phyloP scores from a whole-genome alignment of 2,113 vertebrate species.

The Brevimyrus niger region DNA sequence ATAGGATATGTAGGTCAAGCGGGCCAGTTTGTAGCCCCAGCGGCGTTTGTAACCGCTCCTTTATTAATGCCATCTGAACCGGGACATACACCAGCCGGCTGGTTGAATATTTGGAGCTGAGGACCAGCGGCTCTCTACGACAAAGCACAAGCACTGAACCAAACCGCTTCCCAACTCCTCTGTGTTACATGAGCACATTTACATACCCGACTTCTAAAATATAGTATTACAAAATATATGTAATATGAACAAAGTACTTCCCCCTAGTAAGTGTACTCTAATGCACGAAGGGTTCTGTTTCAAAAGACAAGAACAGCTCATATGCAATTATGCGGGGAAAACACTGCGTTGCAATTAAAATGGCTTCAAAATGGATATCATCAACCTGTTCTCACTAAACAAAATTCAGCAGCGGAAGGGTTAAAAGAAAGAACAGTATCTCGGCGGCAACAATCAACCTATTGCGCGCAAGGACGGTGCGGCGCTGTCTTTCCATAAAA shows the following conservation, averaged over 20 bases:
- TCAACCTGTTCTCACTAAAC: neutral
- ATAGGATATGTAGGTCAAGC: conserved; percentile 18
- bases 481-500: conserved; percentile 66
- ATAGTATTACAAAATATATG: neutral
- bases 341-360: neutral
- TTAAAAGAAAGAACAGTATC: conserved; percentile 52
- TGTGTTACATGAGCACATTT: neutral
- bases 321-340: neutral
- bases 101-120: neutral
- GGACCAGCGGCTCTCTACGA: neutral
- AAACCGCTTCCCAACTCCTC: neutral
- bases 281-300: neutral
- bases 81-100: neutral
- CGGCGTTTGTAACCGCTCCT: neutral
- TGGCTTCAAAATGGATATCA: conserved; percentile 8
- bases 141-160: neutral
- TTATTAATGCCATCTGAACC: neutral
- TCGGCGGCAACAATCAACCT: conserved; percentile 57
- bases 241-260: neutral
- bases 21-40: neutral
- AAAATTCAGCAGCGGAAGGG: conserved; percentile 59
- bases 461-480: conserved; percentile 56
- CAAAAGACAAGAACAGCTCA: neutral
- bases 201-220: neutral
- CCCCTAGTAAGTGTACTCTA: neutral